These are phyloP conservation scores for Drosophila maculinotata DNA, from an alignment of 2,888 invertebrate species.

Conservation along the genomic window DNA sequence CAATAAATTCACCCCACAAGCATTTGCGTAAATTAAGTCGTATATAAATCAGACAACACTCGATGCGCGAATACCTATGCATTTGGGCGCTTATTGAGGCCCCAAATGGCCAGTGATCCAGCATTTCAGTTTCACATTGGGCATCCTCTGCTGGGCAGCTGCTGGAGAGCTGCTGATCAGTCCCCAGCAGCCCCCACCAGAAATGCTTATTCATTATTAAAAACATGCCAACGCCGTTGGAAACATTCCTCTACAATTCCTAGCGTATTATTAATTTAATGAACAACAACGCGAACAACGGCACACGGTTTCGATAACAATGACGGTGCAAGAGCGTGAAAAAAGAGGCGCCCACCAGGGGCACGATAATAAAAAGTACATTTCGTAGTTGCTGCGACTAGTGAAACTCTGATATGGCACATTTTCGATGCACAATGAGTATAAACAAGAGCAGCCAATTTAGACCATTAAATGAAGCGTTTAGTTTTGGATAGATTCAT, in stretches of 20 bases:
- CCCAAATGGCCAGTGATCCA: slow-evolving; percentile 27
- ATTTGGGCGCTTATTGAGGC: slow-evolving; percentile 53
- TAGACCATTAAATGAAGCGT: slow-evolving; percentile 1
- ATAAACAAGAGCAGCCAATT: neutral
- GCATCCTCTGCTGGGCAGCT: slow-evolving; percentile 17
- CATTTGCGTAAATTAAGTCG: slow-evolving; percentile 69
- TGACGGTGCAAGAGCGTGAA: slow-evolving; percentile 10
- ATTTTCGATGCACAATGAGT: slow-evolving; percentile 1
- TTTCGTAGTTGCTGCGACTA: slow-evolving; percentile 1
- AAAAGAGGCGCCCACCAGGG: slow-evolving; percentile 19
- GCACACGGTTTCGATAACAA: slow-evolving; percentile 11
- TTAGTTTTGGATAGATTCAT: slow-evolving; percentile 7
- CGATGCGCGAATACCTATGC: slow-evolving; percentile 66
- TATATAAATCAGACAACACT: slow-evolving; percentile 76
- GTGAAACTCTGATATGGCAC: slow-evolving; percentile 39
- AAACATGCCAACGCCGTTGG: slow-evolving; percentile 34
- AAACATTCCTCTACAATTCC: slow-evolving; percentile 39
- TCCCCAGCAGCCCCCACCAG: slow-evolving; percentile 9
- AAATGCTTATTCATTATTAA: slow-evolving; percentile 36
- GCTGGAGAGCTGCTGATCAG: slow-evolving; percentile 6
- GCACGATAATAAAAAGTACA: slow-evolving; percentile 13
- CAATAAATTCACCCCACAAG: slow-evolving; percentile 63
- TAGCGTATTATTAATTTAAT: slow-evolving; percentile 53
- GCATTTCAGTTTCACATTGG: neutral
- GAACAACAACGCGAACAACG: slow-evolving; percentile 20